phyloP scores from a whole-genome alignment of 2,888 invertebrate species.

The Hemistola chrysoprasaria region DNA sequence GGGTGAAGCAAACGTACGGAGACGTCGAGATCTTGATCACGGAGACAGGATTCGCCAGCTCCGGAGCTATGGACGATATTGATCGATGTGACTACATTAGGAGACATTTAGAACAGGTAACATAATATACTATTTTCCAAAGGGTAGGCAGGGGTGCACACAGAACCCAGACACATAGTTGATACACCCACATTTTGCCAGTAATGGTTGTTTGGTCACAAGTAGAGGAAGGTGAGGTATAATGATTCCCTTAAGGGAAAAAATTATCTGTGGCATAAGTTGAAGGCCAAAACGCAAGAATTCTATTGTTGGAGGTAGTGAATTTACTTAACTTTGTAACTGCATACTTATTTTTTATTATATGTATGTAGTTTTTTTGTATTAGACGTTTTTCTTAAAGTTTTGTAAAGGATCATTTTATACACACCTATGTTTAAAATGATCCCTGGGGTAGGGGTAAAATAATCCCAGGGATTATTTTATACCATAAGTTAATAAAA shows the following conservation, averaged over 20 bases:
- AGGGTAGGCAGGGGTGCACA: too few relatives aligned
- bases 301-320: conserved; percentile 8
- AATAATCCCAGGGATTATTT: too few relatives aligned
- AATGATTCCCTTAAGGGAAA: conserved; percentile 3
- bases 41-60: conserved; percentile 64
- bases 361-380: too few relatives aligned
- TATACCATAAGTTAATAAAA: too few relatives aligned
- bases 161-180: too few relatives aligned
- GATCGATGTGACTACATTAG: conserved; percentile 38
- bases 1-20: conserved; percentile 51
- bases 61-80: conserved; percentile 41
- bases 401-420: conserved; percentile 7
- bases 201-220: too few relatives aligned
- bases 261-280: not conserved
- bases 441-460: conserved; percentile 5
- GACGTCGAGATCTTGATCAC: conserved; percentile 57
- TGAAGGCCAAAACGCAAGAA: conserved; percentile 3
- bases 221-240: not conserved
- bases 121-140: too few relatives aligned
- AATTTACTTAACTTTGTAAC: conserved; percentile 11
- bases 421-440: conserved; percentile 11
- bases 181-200: too few relatives aligned
- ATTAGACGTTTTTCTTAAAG: conserved; percentile 9
- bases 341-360: conserved; percentile 10
- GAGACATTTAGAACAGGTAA: conserved; percentile 45